Conservation (phyloP, 1,140 invertebrate genomes). For the Meloidogyne floridensis region DNA sequence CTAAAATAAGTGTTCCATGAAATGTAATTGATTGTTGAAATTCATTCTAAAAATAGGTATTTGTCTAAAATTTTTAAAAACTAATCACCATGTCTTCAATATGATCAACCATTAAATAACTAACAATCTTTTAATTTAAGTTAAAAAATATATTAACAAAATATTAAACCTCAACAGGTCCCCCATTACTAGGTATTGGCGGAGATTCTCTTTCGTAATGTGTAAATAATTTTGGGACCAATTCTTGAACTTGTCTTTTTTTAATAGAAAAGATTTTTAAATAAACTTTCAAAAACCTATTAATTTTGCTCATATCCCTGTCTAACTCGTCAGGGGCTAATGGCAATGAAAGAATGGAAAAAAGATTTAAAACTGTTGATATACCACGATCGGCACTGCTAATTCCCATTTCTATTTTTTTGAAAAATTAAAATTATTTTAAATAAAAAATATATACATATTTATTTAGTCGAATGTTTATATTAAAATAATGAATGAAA, state of each 20-base stretch:
- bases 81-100: constrained; percentile 21
- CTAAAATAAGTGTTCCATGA: constrained; percentile 24
- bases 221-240: constrained; percentile 21
- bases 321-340: constrained; percentile 18
- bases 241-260: constrained; percentile 27
- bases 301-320: constrained; percentile 12
- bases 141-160: not conserved
- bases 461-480: no score
- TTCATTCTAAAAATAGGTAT: constrained; percentile 30
- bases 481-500: no score
- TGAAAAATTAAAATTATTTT: not conserved
- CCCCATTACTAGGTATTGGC: constrained; percentile 8
- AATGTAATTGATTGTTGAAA: constrained; percentile 20
- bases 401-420: constrained; percentile 16
- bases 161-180: constrained; percentile 17
- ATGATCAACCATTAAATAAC: constrained; percentile 26
- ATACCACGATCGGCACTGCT: constrained; percentile 12
- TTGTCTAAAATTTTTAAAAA: not conserved
- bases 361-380: constrained; percentile 28
- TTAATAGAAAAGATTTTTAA: not conserved
- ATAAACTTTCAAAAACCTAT: constrained; percentile 5
- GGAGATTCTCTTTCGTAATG: not conserved
- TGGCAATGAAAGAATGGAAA: constrained; percentile 26
- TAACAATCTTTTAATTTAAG: constrained; percentile 12
- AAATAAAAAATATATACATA: no score